Evolutionary conservation across 1,140 invertebrate genomes (phyloP).

Genomic region (Solenopsis invicta): DNA sequence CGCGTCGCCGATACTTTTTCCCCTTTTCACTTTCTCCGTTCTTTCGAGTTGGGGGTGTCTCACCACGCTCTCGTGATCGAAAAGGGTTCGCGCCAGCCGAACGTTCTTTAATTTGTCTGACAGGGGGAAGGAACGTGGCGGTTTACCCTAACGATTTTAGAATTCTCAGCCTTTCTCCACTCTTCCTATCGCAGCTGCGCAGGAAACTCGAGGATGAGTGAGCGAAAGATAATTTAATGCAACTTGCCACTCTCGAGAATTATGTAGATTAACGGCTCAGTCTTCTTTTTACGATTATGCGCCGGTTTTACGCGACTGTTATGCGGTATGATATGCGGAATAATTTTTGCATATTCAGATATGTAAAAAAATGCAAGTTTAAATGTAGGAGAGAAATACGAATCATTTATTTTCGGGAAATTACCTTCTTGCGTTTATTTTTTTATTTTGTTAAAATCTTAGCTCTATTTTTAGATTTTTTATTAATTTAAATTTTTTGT

Average conservation of each 20-base stretch:
- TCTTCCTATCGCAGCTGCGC: background rate
- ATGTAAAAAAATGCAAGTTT: background rate
- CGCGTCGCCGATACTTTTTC: conserved; percentile 56
- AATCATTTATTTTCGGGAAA: conserved; percentile 2
- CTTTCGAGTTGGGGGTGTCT: conserved; percentile 50
- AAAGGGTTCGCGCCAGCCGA: conserved; percentile 64
- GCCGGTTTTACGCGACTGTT: background rate
- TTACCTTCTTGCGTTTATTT: background rate
- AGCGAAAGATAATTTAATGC: conserved; percentile 40
- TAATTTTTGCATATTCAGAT: background rate
- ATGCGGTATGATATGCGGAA: background rate
- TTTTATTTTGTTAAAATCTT: background rate
- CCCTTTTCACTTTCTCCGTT: conserved; percentile 17
- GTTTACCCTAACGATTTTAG: conserved; percentile 47
- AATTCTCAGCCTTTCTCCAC: conserved; percentile 22
- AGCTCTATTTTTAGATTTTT: background rate
- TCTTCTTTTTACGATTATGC: conserved; percentile 5
- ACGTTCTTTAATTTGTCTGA: conserved; percentile 71
- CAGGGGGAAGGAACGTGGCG: conserved; percentile 19
- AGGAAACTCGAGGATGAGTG: background rate
- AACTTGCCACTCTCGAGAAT: background rate
- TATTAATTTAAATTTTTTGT: background rate
- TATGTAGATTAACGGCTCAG: background rate
- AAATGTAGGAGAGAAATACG: background rate
- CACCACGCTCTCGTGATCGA: conserved; percentile 56